These are phyloP conservation scores for Cephus nigrinus DNA, from an alignment of 2,888 invertebrate genomes.

Conservation along the genomic window DNA sequence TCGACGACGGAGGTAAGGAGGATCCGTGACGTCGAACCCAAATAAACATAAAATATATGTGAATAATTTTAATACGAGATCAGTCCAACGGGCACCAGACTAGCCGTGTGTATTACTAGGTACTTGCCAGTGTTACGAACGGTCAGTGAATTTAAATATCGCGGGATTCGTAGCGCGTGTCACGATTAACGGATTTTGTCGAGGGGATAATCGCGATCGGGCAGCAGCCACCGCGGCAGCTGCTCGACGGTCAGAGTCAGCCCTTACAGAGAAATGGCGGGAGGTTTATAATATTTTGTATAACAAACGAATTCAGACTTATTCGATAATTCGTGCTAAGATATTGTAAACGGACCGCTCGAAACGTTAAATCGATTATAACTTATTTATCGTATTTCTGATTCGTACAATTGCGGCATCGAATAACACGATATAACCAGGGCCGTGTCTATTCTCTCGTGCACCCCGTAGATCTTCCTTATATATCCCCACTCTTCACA, in stretches of 20 bases:
- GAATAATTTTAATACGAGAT: slow-evolving; percentile 33
- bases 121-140: slow-evolving; percentile 23
- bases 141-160: slow-evolving; percentile 55
- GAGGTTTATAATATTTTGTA: neutral
- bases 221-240: slow-evolving; percentile 49
- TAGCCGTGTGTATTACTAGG: slow-evolving; percentile 5
- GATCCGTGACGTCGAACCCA: slow-evolving; percentile 55
- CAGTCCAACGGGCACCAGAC: slow-evolving; percentile 7
- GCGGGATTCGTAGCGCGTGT: slow-evolving; percentile 42
- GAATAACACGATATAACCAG: slow-evolving; percentile 47
- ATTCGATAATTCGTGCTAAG: neutral
- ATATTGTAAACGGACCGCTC: neutral
- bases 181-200: slow-evolving; percentile 38
- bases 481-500: neutral
- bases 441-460: slow-evolving; percentile 35
- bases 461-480: slow-evolving; percentile 24
- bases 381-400: slow-evolving; percentile 33
- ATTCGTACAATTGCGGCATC: slow-evolving; percentile 42
- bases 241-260: slow-evolving; percentile 43
- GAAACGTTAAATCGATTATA: neutral
- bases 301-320: slow-evolving; percentile 19
- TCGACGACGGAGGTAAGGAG: slow-evolving; percentile 56
- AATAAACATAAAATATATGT: slow-evolving; percentile 55
- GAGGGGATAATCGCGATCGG: slow-evolving; percentile 43
- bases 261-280: slow-evolving; percentile 11